Evolutionary conservation across 1,140 invertebrate species (phyloP), one percentile per base, ranked within the genome.

Genomic region (Charaxes varanes): DNA sequence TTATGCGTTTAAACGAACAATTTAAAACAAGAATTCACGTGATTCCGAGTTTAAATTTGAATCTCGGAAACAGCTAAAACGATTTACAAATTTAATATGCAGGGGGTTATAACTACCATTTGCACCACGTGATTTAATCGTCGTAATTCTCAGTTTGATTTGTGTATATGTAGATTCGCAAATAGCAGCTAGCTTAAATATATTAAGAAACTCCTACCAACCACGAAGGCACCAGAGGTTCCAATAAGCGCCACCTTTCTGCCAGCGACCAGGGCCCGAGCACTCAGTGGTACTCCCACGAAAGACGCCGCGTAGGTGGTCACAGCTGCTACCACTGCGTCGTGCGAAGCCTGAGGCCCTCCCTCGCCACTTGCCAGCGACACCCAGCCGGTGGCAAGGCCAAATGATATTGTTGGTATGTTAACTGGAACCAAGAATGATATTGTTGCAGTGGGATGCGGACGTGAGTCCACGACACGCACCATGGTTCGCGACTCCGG

Each of bases 331-430:
- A 50, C 28, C 31, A 71, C 65, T 15, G 53, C 53, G 4, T 19
- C 37, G 7, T 43, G 31, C 0, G 32, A 54, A 8, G 27, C 37
- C 5, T 18, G 43, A 4, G 34, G 48, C 0, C 18, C 55, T 6
- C 35, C 31, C 31, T 60, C 55, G 6, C 66, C 70, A 37, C 65
- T 67, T 18, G 45, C 57, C 32, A 74, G 46, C 12, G 70, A 69
- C 43, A 71, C 63, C 70, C 70, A 74, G 16, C 67, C 70, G 35
- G 71, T 33, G 4, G 65, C 58, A 48, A 74, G 49, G 1, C 70
- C 70, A 32, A 69, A 70, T 11, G 70, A 74, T 13, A 71, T 26
- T 4, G 67, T 50, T 4, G 70, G 70, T 13, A 71, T 44, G 32
- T 73, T 70, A 13, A 68, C 69, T 73, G 41, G 4, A 38, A 49